Percentiles rank a stretch among this genome's conserved stretches.
phyloP scores from a whole-genome alignment of 2,888 invertebrate genomes.

The Shargacucullia verbasci region DNA sequence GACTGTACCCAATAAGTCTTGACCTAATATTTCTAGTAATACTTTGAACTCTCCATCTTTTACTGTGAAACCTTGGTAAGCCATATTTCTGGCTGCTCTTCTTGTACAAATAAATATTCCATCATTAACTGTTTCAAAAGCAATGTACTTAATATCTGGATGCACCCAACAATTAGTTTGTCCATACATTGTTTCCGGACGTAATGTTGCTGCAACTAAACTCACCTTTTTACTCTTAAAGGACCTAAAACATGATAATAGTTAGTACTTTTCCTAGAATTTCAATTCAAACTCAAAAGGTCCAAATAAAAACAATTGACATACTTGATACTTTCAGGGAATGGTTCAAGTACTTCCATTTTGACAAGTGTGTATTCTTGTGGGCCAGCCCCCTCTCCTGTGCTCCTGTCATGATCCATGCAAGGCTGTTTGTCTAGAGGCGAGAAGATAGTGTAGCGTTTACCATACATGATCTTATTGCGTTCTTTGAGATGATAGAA shows the following conservation, averaged over 20 bases:
- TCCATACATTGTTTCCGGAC: slow-evolving; percentile 99
- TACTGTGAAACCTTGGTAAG: slow-evolving; percentile 96
- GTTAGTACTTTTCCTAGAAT: too few species aligned
- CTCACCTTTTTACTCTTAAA: slow-evolving; percentile 90
- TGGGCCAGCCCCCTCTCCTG: slow-evolving; percentile 99
- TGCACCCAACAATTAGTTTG: slow-evolving; percentile 99
- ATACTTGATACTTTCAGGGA: slow-evolving; percentile 92
- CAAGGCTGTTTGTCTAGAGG: slow-evolving; percentile 99
- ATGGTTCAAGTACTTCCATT: slow-evolving; percentile 94
- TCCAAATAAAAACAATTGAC: slow-evolving; percentile 29
- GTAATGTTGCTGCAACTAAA: slow-evolving; percentile 98
- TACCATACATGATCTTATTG: slow-evolving; percentile 98
- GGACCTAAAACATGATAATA: slow-evolving; percentile 75
- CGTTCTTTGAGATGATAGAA: slow-evolving; percentile 95
- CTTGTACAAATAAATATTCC: slow-evolving; percentile 96
- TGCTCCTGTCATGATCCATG: slow-evolving; percentile 99
- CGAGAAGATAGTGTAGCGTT: slow-evolving; percentile 98
- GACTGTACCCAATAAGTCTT: slow-evolving; percentile 94
- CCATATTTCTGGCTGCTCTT: slow-evolving; percentile 98
- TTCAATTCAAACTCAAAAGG: too few species aligned
- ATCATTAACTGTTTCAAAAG: slow-evolving; percentile 91
- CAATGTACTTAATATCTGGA: slow-evolving; percentile 98
- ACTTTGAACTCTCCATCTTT: slow-evolving; percentile 94
- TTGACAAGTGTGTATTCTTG: slow-evolving; percentile 99
- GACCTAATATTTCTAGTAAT: slow-evolving; percentile 91